Percentiles rank a stretch among this genome's conserved stretches.
phyloP scores from a whole-genome alignment of 2,797 vertebrate genomes.

The Pelochelys cantorii region DNA sequence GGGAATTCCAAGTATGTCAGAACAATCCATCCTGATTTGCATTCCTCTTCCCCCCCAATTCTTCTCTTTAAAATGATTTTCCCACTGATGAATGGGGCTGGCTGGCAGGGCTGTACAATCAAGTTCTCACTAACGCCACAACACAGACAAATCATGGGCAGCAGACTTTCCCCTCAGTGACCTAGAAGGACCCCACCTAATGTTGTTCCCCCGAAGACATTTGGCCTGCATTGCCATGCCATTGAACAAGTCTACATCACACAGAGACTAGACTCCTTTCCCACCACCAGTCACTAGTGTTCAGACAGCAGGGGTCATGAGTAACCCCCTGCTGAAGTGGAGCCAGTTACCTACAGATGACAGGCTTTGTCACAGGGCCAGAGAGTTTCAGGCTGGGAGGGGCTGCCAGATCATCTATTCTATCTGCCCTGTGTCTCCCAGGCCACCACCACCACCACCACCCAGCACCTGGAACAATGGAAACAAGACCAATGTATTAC shows the following conservation, averaged over 20 bases:
- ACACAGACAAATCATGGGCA: neutral
- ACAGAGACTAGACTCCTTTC: neutral
- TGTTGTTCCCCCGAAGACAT: neutral
- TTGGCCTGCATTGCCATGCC: neutral
- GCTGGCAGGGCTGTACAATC: neutral
- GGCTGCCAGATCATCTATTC: neutral
- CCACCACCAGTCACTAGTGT: neutral
- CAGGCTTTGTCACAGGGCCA: neutral
- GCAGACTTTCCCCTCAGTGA: fast-evolving
- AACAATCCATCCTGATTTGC: neutral
- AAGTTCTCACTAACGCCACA: neutral
- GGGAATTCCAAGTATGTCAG: constrained; percentile 23
- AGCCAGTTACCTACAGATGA: neutral
- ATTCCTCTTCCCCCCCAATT: constrained; percentile 8
- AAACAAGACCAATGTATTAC: neutral
- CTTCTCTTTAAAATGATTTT: neutral
- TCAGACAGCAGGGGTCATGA: neutral
- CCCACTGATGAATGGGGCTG: neutral
- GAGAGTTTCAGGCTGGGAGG: neutral
- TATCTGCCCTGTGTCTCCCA: neutral
- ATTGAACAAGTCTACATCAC: neutral
- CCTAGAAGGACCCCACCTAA: neutral
- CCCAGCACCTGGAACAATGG: neutral
- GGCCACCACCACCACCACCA: neutral
- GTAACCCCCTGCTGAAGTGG: neutral